These are phyloP conservation scores for Enteromius anoplus DNA, from an alignment of 2,797 vertebrate species.

Conservation along the genomic window DNA sequence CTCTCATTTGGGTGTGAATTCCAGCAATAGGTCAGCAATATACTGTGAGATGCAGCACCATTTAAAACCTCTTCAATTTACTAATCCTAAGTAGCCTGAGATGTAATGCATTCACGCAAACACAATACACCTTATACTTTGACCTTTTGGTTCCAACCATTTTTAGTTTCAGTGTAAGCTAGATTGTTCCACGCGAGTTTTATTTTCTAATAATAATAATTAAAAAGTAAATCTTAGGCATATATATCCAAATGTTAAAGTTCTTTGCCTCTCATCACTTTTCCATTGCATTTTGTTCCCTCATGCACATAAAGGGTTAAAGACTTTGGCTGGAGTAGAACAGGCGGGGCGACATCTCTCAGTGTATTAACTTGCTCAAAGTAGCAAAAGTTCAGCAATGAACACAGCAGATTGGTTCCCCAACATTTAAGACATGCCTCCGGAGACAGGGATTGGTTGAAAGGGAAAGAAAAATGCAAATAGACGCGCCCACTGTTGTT, in stretches of 20 bases:
- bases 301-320: conserved; percentile 75
- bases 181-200: neutral
- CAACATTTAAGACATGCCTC: conserved; percentile 59
- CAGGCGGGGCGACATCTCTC: conserved; percentile 76
- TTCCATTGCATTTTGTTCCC: neutral
- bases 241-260: neutral
- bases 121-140: neutral
- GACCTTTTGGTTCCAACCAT: neutral
- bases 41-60: conserved; percentile 12
- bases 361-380: conserved; percentile 79
- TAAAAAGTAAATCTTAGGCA: neutral
- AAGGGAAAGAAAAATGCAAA: conserved; percentile 55
- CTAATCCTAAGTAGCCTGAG: neutral
- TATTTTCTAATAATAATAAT: neutral
- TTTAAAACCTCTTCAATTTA: neutral
- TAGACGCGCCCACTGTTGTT: conserved; percentile 51
- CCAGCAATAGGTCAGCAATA: conserved; percentile 41
- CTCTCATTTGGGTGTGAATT: conserved; percentile 57
- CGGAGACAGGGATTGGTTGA: conserved; percentile 70
- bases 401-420: conserved; percentile 73
- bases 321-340: conserved; percentile 70
- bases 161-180: neutral
- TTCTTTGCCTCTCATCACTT: neutral
- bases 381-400: conserved; percentile 84
- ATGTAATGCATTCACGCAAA: conserved; percentile 19